Evolutionary conservation across 2,797 vertebrate genomes (phyloP).

Genomic region (Zalophus californianus): DNA sequence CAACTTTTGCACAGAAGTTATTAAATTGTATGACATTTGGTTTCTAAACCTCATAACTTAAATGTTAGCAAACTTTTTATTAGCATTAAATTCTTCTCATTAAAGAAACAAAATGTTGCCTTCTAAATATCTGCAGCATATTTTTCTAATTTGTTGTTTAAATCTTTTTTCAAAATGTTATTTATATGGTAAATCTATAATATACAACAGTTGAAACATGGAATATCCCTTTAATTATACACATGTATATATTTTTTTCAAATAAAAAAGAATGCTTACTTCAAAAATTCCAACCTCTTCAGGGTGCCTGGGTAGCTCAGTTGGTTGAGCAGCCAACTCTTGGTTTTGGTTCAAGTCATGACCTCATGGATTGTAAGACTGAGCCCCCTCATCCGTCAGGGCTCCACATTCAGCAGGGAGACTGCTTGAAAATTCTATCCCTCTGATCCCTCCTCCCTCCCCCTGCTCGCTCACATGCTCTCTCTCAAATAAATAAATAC

Average conservation of each 20-base stretch:
- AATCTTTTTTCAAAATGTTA: slow-evolving; percentile 6
- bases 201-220: neutral
- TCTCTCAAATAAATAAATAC: slow-evolving; percentile 53
- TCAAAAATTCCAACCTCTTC: neutral
- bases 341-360: neutral
- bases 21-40: slow-evolving; percentile 7
- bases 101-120: slow-evolving; percentile 46
- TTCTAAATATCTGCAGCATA: slow-evolving; percentile 26
- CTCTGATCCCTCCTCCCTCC: neutral
- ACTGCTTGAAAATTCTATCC: neutral
- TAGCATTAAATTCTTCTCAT: slow-evolving; percentile 25
- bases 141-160: slow-evolving; percentile 13
- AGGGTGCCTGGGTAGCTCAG: neutral
- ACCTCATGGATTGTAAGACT: neutral
- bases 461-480: no score
- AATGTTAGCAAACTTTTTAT: slow-evolving; percentile 56
- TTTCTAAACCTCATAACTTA: neutral
- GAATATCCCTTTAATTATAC: neutral
- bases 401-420: neutral
- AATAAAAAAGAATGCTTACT: slow-evolving; percentile 25
- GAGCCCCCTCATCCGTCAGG: neutral
- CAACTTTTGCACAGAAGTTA: neutral
- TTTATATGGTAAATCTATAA: neutral
- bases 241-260: neutral
- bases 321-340: neutral